Base-by-base conservation (phyloP, 2,113 vertebrate species). In the Chiloscyllium plagiosum region DNA sequence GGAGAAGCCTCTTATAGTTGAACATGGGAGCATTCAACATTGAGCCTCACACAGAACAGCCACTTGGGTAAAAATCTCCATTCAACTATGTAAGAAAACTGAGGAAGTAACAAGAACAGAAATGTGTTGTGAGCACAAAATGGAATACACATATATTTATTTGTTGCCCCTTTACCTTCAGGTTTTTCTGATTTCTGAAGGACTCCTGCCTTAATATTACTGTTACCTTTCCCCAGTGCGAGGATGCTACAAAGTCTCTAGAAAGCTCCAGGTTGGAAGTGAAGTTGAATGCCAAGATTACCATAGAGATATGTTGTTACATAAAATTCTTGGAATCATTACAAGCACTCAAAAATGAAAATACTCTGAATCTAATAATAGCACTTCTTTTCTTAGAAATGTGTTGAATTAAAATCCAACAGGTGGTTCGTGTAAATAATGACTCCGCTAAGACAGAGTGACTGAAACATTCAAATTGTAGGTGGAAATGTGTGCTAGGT, bases 281-380 rank as follows among this genome's bases (percentile, higher is more conserved):
- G 93, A 94, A 3, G 93, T 47, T 22, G 42, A 26, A 70, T 94
- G 93, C 93, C 93, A 69, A 20, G 37, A 95, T 95, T 95, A 95
- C 89, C 93, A 95, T 95, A 50, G 24, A 8, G 42, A 95, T 37
- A 65, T 92, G 89, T 66, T 92, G 29, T 65, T 92, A 66, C 13
- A 72, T n/a, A 72, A 95, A 20, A 22, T 47, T 72, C 42, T 70
- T 95, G 66, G 66, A 95, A 95, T 95, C 68, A 47, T 22, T 15
- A 72, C 72, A 8, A 72, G 13, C 24, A 17, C 37, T 95, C 33
- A 47, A 72, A 50, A 8, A 66, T 13, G n/a, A 95, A 50, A 72
- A 50, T 72, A 26, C 24, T 50, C 13, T 95, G 70, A 42, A 95
- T 42, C 22, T 50, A 70, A 89, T 56, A 70, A 17, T 89, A 8